phyloP scores from a whole-genome alignment of 1,140 invertebrate genomes.

The Brachionus rotundiformis region DNA sequence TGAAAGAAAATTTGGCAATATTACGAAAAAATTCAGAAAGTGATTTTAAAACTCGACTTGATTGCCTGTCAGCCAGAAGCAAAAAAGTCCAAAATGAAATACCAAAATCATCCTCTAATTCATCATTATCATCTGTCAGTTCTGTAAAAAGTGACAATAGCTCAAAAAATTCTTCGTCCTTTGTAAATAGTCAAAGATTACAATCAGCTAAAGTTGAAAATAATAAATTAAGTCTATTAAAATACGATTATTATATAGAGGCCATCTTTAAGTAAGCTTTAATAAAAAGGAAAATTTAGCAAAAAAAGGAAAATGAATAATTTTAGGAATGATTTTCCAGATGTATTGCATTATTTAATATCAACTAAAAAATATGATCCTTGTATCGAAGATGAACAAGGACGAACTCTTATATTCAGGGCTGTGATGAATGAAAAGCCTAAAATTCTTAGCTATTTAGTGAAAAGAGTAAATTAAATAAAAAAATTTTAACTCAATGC shows the following conservation, averaged over 20 bases:
- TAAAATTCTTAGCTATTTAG: constrained; percentile 58
- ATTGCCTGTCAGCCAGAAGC: not conserved
- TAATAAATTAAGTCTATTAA: not conserved
- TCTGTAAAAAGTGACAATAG: not conserved
- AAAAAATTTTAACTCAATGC: not conserved
- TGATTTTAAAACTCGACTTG: not conserved
- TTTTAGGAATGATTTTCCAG: constrained; percentile 56
- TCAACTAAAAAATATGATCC: constrained; percentile 56
- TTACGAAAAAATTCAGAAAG: not conserved
- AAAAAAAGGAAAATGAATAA: not conserved
- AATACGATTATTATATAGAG: constrained; percentile 12
- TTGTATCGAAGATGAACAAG: constrained; percentile 55
- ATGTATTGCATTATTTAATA: constrained; percentile 62
- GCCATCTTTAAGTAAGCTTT: constrained; percentile 23
- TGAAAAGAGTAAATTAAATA: constrained; percentile 57
- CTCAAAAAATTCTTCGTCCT: not conserved
- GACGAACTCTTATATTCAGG: constrained; percentile 58
- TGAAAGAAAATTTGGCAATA: not conserved
- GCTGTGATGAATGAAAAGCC: constrained; percentile 61
- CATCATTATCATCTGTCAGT: constrained; percentile 16
- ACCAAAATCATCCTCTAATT: constrained; percentile 13
- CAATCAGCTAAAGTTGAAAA: not conserved
- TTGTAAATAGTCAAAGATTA: constrained; percentile 36
- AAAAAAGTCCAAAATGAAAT: not conserved
- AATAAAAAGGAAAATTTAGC: too few species aligned